phyloP scores from a whole-genome alignment of 1,140 invertebrate species.

The Aleiodes sp. region DNA sequence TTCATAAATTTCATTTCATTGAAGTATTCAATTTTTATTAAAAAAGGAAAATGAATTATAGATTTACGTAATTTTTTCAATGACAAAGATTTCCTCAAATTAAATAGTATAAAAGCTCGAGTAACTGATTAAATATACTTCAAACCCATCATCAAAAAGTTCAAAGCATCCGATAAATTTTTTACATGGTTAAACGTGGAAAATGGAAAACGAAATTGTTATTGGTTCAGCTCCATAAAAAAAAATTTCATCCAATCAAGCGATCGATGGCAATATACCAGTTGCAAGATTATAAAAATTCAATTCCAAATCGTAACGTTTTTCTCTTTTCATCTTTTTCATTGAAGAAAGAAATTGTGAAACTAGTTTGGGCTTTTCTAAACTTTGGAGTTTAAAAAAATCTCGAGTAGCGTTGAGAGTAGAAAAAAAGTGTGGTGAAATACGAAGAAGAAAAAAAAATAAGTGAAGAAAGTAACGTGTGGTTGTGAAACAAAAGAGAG shows the following conservation, averaged over 20 bases:
- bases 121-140: too few species aligned
- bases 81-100: too few species aligned
- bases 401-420: background rate
- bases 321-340: background rate
- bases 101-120: too few species aligned
- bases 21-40: background rate
- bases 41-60: background rate
- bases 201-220: background rate
- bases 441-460: background rate
- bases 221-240: background rate
- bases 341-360: background rate
- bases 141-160: background rate
- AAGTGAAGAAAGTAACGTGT: background rate
- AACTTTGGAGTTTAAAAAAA: background rate
- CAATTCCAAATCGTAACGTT: background rate
- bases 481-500: background rate
- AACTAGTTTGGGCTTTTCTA: background rate
- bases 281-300: background rate
- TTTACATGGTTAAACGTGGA: background rate
- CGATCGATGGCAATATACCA: background rate
- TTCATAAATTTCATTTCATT: background rate
- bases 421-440: background rate
- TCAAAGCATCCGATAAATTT: background rate
- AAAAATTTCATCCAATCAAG: background rate
- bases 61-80: constrained; percentile 2